These are phyloP conservation scores for Melanocharis versteri DNA, from an alignment of 2,113 vertebrate species.

Conservation along the genomic window DNA sequence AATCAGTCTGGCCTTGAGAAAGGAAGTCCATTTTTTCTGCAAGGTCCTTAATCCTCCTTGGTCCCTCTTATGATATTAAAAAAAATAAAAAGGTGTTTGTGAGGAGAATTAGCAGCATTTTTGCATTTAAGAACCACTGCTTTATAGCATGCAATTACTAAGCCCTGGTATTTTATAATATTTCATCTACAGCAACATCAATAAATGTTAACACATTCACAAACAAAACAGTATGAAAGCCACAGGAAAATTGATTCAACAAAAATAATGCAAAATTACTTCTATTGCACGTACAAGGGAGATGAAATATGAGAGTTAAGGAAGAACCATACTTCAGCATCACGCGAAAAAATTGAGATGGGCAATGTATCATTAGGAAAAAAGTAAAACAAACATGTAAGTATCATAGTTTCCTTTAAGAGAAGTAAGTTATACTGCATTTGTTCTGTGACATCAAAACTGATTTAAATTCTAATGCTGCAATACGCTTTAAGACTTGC, in stretches of 20 bases:
- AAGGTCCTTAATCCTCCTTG: conserved; percentile 89
- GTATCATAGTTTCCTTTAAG: background rate
- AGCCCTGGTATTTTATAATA: background rate
- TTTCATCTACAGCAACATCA: background rate
- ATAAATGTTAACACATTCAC: background rate
- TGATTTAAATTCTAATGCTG: background rate
- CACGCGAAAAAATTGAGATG: background rate
- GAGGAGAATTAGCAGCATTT: background rate
- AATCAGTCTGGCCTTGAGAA: conserved; percentile 92
- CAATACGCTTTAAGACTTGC: background rate
- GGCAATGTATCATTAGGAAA: background rate
- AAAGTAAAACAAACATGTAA: background rate
- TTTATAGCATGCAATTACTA: background rate
- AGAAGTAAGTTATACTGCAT: background rate
- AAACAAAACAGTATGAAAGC: background rate
- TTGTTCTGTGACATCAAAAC: background rate
- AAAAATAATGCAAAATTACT: background rate
- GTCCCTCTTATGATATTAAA: conserved; percentile 80
- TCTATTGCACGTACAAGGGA: background rate
- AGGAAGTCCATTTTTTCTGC: conserved; percentile 98
- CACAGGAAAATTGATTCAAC: background rate
- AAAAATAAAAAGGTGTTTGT: background rate
- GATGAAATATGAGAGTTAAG: background rate
- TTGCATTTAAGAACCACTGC: background rate
- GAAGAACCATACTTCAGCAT: background rate